These are phyloP conservation scores for Hyperoplus immaculatus DNA, from an alignment of 2,797 vertebrate species.

Conservation along the genomic window DNA sequence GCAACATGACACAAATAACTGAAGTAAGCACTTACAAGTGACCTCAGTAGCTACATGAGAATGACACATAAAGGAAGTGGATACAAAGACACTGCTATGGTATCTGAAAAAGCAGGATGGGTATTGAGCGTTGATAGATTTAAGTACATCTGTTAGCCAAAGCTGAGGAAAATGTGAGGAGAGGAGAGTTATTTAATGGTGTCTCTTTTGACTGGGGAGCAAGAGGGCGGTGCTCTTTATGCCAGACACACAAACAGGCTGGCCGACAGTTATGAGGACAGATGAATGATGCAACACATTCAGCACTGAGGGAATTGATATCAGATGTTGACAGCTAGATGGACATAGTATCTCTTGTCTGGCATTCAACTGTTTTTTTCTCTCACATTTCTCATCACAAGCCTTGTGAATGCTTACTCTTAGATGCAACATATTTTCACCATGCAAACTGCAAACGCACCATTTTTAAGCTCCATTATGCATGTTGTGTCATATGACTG, in stretches of 20 bases:
- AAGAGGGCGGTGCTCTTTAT: constrained; percentile 62
- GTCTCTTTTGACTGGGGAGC: constrained; percentile 56
- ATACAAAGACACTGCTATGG: not conserved
- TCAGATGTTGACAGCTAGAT: constrained; percentile 80
- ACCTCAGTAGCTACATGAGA: constrained; percentile 35
- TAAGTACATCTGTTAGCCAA: constrained; percentile 19
- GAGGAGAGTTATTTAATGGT: constrained; percentile 58
- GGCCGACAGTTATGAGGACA: constrained; percentile 80
- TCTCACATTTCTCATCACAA: constrained; percentile 52
- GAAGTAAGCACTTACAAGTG: constrained; percentile 22
- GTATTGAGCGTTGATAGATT: constrained; percentile 21
- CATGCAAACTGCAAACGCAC: constrained; percentile 10
- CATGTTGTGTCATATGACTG: constrained; percentile 37
- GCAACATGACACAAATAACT: constrained; percentile 49
- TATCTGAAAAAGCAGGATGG: constrained; percentile 2
- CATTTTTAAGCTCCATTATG: constrained; percentile 13
- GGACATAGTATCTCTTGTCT: constrained; percentile 69
- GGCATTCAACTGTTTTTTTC: constrained; percentile 69
- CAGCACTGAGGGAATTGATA: constrained; percentile 75
- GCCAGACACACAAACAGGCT: constrained; percentile 73
- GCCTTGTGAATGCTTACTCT: constrained; percentile 24
- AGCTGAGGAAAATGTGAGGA: constrained; percentile 25
- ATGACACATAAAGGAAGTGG: constrained; percentile 1
- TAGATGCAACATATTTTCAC: constrained; percentile 21
- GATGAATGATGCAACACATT: constrained; percentile 81